A percentile compares a stretch with the other conserved stretches of the same genome.
phyloP scores from a whole-genome alignment of 2,113 vertebrate genomes.

The Oncorhynchus kisutch region DNA sequence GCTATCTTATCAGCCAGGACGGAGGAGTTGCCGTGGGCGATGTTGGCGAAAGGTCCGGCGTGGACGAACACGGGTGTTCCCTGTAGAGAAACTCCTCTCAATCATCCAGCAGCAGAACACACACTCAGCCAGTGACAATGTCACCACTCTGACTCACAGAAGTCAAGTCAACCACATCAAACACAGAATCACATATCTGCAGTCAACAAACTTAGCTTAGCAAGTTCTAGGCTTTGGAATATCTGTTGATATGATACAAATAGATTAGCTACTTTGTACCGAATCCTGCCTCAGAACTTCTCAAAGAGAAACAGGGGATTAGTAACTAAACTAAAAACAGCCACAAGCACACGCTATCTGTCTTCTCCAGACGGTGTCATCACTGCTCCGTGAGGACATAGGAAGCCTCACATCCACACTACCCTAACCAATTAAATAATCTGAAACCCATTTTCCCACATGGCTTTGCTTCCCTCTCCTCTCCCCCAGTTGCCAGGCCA shows the following conservation, averaged over 20 bases:
- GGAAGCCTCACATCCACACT: not conserved
- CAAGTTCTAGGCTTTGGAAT: not conserved
- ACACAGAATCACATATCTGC: not conserved
- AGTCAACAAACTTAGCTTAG: not conserved
- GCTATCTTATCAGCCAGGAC: constrained; percentile 96
- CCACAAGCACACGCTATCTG: not conserved
- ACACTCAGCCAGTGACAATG: constrained; percentile 6
- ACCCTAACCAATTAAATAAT: not conserved
- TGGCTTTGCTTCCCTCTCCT: not conserved
- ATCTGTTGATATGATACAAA: not conserved
- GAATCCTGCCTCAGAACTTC: not conserved
- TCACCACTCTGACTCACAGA: not conserved
- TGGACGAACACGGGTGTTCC: constrained; percentile 97
- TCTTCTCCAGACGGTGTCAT: not conserved
- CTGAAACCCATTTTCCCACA: not conserved
- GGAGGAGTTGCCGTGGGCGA: constrained; percentile 98
- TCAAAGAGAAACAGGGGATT: not conserved
- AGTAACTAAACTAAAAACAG: not conserved
- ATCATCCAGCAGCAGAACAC: constrained; percentile 3
- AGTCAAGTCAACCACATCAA: not conserved
- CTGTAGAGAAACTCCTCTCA: constrained; percentile 61
- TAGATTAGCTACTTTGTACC: not conserved
- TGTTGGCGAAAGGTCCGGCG: constrained; percentile 97
- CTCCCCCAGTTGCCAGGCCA: not conserved
- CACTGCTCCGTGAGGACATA: not conserved